Conservation (phyloP, 2,797 vertebrate species). For the Pseudomugil tenellus region DNA sequence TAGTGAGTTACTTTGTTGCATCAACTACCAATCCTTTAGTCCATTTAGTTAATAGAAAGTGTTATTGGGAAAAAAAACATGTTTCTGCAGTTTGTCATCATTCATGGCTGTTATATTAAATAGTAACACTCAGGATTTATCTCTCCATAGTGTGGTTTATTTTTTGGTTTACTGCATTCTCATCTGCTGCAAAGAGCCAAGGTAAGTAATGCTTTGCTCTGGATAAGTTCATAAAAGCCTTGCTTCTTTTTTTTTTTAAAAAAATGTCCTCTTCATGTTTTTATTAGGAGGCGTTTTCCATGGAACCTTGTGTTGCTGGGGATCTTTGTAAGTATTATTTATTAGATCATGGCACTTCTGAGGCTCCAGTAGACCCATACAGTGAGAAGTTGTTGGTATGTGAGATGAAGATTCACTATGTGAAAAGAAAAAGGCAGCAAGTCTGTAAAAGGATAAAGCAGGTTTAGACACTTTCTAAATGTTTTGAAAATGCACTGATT, state of each 20-base stretch:
- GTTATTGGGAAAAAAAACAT: not conserved
- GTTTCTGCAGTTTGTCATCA: not conserved
- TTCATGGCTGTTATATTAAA: not conserved
- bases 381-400: not conserved
- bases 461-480: not conserved
- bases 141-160: constrained; percentile 86
- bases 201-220: constrained; percentile 79
- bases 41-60: not conserved
- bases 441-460: not conserved
- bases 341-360: not conserved
- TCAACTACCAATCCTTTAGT: not conserved
- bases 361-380: not conserved
- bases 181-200: constrained; percentile 90
- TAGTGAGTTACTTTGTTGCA: constrained; percentile 84
- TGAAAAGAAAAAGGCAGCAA: constrained; percentile 3
- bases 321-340: constrained; percentile 88
- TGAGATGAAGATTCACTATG: not conserved
- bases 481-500: not conserved
- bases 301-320: constrained; percentile 91
- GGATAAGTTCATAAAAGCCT: constrained; percentile 3
- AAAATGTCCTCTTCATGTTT: constrained; percentile 18
- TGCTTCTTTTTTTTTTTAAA: not conserved
- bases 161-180: constrained; percentile 88
- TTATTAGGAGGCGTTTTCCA: constrained; percentile 90
- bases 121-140: constrained; percentile 20